A percentile compares a stretch with the other conserved stretches of the same genome.
phyloP scores from a whole-genome alignment of 2,113 vertebrate species.

The Struthidea cinerea region DNA sequence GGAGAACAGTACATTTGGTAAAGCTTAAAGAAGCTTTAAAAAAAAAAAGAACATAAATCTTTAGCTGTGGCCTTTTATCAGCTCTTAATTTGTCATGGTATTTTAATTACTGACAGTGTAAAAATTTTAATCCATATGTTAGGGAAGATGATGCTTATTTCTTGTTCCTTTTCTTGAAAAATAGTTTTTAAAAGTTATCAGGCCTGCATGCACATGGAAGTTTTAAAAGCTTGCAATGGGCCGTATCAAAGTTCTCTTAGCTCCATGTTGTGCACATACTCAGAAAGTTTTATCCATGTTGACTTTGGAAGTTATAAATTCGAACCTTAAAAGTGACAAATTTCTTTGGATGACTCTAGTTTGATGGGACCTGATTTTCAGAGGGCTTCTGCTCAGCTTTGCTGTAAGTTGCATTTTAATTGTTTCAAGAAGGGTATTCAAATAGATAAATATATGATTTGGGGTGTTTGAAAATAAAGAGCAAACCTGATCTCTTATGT shows the following conservation, averaged over 20 bases:
- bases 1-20: conserved; percentile 65
- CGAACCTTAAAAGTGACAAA: neutral
- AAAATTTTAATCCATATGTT: conserved; percentile 70
- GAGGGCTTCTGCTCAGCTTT: neutral
- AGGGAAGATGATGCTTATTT: neutral
- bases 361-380: neutral
- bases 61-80: conserved; percentile 74
- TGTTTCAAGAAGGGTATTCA: neutral
- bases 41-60: conserved; percentile 67
- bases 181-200: neutral
- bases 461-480: neutral
- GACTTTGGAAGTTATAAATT: neutral
- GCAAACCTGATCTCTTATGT: neutral
- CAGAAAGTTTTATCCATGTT: neutral
- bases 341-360: neutral
- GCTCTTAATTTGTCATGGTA: conserved; percentile 72
- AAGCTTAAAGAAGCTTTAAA: conserved; percentile 68
- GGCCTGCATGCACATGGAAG: neutral
- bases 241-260: neutral
- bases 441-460: neutral
- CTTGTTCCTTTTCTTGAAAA: conserved; percentile 9
- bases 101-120: conserved; percentile 72
- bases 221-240: neutral
- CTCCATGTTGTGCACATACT: neutral
- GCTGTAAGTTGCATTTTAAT: neutral